phyloP scores from a whole-genome alignment of 1,140 invertebrate species.

The Lepidotrigona ventralis region DNA sequence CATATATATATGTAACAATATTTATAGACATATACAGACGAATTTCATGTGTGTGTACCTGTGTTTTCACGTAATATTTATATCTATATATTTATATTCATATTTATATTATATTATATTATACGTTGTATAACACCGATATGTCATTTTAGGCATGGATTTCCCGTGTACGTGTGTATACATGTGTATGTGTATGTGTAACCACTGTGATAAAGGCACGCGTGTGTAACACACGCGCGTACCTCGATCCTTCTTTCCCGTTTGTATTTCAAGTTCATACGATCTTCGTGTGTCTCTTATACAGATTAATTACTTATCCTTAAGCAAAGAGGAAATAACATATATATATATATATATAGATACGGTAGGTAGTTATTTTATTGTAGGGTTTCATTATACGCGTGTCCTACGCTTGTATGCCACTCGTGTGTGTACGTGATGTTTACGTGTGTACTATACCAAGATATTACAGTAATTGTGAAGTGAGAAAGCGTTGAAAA shows the following conservation, averaged over 20 bases:
- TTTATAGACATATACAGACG: slow-evolving; percentile 66
- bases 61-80: slow-evolving; percentile 40
- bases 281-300: not conserved
- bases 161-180: slow-evolving; percentile 2
- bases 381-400: not conserved
- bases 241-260: not conserved
- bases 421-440: slow-evolving; percentile 8
- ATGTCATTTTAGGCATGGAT: slow-evolving; percentile 58
- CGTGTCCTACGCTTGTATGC: slow-evolving; percentile 9
- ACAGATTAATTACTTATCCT: not conserved
- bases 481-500: not conserved
- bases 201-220: not conserved
- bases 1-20: slow-evolving; percentile 60
- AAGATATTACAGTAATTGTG: slow-evolving; percentile 5
- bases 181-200: slow-evolving; percentile 2
- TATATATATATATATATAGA: slow-evolving; percentile 21
- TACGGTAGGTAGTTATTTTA: not conserved
- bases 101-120: slow-evolving; percentile 23
- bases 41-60: slow-evolving; percentile 55
- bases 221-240: not conserved
- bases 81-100: slow-evolving; percentile 36
- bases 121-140: slow-evolving; percentile 56
- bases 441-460: not conserved
- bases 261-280: slow-evolving; percentile 4
- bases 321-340: slow-evolving; percentile 11